Evolutionary conservation across 2,888 invertebrate genomes (phyloP).

Genomic region (Trachelus troglodyta): DNA sequence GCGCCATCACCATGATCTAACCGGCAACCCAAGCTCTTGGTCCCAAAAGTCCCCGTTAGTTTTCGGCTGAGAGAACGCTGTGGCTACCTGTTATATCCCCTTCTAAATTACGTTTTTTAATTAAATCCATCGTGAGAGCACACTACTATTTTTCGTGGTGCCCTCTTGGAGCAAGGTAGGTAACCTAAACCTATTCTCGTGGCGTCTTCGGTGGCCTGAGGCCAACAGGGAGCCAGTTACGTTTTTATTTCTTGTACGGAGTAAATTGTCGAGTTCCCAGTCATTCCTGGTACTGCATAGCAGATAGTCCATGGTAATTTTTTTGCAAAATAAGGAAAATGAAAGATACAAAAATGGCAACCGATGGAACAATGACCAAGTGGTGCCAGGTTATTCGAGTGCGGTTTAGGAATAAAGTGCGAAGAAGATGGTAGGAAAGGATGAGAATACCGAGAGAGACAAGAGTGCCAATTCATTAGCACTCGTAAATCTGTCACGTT

Average conservation of each 20-base stretch:
- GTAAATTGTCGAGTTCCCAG: background rate
- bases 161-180: background rate
- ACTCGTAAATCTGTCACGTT: slow-evolving; percentile 64
- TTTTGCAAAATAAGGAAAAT: background rate
- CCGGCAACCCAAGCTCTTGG: slow-evolving; percentile 3
- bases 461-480: slow-evolving; percentile 62
- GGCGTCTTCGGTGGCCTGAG: slow-evolving; percentile 6
- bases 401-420: background rate
- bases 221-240: slow-evolving; percentile 60
- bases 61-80: slow-evolving; percentile 51
- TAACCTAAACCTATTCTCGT: background rate
- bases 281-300: background rate
- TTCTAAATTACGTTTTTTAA: slow-evolving; percentile 67
- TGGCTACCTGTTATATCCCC: slow-evolving; percentile 63
- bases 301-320: background rate
- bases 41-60: slow-evolving; percentile 42
- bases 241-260: background rate
- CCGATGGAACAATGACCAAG: slow-evolving; percentile 17
- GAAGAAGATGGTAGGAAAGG: background rate
- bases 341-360: background rate
- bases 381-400: background rate
- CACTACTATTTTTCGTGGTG: slow-evolving; percentile 1
- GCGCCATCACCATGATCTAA: slow-evolving; percentile 24
- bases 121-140: slow-evolving; percentile 64
- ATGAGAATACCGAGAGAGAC: slow-evolving; percentile 25